Conservation (phyloP, 2,888 invertebrate species). For the Pyrgus malvae region DNA sequence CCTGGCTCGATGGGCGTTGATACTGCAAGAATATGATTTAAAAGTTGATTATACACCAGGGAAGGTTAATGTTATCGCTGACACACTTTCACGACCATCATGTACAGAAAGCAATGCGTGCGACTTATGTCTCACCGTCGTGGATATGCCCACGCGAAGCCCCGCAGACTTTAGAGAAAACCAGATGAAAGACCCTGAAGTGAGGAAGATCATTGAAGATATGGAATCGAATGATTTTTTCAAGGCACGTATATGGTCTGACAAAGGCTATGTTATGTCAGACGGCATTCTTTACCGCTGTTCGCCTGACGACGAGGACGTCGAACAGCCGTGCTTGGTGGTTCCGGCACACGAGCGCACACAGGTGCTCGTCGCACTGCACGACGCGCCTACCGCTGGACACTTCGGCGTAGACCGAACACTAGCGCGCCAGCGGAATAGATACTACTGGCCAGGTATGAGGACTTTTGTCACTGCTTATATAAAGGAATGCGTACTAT, state of each 20-base stretch:
- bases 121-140: not conserved
- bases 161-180: conserved; percentile 1
- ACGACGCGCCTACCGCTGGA: conserved; percentile 37
- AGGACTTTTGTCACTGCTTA: not conserved
- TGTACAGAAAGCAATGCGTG: conserved; percentile 11
- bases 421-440: conserved; percentile 49
- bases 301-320: not conserved
- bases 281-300: not conserved
- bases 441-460: conserved; percentile 14
- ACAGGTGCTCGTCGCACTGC: conserved; percentile 21
- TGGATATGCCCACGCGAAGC: conserved; percentile 4
- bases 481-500: conserved; percentile 9
- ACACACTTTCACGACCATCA: conserved; percentile 29
- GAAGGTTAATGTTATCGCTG: conserved; percentile 31
- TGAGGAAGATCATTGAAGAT: conserved; percentile 3
- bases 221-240: conserved; percentile 1
- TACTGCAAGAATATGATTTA: conserved; percentile 29
- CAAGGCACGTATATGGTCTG: not conserved
- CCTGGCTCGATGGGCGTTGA: conserved; percentile 31
- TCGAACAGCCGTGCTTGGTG: not conserved
- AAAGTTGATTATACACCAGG: conserved; percentile 30
- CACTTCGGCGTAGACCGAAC: conserved; percentile 38
- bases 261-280: not conserved
- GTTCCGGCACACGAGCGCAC: not conserved
- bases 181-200: conserved; percentile 6